Evolutionary conservation across 2,888 invertebrate species (phyloP).

Genomic region (Folsomia manolachei): DNA sequence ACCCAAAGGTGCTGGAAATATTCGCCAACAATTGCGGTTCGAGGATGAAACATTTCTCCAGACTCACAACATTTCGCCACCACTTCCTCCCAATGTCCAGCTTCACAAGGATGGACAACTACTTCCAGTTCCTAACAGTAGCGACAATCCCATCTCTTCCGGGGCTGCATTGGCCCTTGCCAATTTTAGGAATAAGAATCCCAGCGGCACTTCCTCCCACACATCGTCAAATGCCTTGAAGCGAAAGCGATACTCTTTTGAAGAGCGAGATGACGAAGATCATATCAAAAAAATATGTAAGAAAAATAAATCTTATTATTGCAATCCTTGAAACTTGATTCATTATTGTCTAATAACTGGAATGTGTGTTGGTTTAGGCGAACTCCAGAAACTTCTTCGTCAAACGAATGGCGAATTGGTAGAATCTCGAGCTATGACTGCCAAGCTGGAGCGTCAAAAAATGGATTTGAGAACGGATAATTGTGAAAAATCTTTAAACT

Average conservation of each 20-base stretch:
- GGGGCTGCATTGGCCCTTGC: background rate
- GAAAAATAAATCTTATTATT: background rate
- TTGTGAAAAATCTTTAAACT: slow-evolving; percentile 33
- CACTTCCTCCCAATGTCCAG: background rate
- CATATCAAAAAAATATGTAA: slow-evolving; percentile 41
- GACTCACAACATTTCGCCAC: slow-evolving; percentile 27
- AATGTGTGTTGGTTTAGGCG: slow-evolving; percentile 39
- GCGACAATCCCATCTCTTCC: background rate
- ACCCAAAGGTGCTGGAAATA: slow-evolving; percentile 21
- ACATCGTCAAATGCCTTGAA: background rate
- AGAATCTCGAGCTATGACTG: slow-evolving; percentile 36
- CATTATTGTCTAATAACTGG: background rate
- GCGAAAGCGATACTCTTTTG: slow-evolving; percentile 26
- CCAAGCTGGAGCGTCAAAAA: slow-evolving; percentile 44
- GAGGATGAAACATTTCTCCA: slow-evolving; percentile 42
- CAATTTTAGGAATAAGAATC: background rate
- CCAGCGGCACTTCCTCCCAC: background rate
- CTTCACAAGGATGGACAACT: background rate
- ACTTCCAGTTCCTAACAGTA: background rate
- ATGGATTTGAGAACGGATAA: slow-evolving; percentile 26
- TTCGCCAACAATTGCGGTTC: slow-evolving; percentile 37
- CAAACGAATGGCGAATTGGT: slow-evolving; percentile 46
- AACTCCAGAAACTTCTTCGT: slow-evolving; percentile 40
- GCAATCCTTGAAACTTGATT: background rate
- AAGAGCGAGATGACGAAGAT: slow-evolving; percentile 21